phyloP scores from a whole-genome alignment of 2,113 vertebrate genomes.

The Dromaius novaehollandiae region DNA sequence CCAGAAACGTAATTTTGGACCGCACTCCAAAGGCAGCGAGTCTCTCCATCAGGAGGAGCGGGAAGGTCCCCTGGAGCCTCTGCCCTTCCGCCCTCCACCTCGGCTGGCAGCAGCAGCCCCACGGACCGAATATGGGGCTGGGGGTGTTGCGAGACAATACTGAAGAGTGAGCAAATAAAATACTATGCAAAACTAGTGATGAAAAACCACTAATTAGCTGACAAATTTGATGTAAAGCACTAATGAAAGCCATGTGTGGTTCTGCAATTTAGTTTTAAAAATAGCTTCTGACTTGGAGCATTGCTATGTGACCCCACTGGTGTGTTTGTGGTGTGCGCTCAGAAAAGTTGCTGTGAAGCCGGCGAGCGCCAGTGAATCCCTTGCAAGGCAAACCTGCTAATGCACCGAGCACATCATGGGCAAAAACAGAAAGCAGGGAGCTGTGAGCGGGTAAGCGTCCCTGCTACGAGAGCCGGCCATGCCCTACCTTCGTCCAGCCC shows the following conservation, averaged over 20 bases:
- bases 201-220: constrained; percentile 70
- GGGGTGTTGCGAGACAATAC: neutral
- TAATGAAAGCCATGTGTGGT: constrained; percentile 57
- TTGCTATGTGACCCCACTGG: constrained; percentile 60
- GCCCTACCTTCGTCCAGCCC: neutral
- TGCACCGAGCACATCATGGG: neutral
- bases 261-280: constrained; percentile 61
- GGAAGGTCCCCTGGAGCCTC: constrained; percentile 28
- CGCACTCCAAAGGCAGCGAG: constrained; percentile 56
- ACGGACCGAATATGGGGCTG: neutral
- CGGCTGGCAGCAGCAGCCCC: neutral
- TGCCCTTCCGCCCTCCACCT: neutral
- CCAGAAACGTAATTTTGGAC: constrained; percentile 65
- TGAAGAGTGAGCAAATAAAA: constrained; percentile 50
- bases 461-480: neutral
- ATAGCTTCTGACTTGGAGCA: constrained; percentile 67
- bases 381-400: constrained; percentile 13
- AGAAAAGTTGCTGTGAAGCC: constrained; percentile 49
- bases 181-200: constrained; percentile 49
- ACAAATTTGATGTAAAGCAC: constrained; percentile 68
- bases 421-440: constrained; percentile 40
- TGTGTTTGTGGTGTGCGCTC: constrained; percentile 28
- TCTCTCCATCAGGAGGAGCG: constrained; percentile 51
- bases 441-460: constrained; percentile 35
- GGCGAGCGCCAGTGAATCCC: constrained; percentile 41